Base-by-base conservation (phyloP, 2,113 vertebrate genomes). In the Cardinalis cardinalis region DNA sequence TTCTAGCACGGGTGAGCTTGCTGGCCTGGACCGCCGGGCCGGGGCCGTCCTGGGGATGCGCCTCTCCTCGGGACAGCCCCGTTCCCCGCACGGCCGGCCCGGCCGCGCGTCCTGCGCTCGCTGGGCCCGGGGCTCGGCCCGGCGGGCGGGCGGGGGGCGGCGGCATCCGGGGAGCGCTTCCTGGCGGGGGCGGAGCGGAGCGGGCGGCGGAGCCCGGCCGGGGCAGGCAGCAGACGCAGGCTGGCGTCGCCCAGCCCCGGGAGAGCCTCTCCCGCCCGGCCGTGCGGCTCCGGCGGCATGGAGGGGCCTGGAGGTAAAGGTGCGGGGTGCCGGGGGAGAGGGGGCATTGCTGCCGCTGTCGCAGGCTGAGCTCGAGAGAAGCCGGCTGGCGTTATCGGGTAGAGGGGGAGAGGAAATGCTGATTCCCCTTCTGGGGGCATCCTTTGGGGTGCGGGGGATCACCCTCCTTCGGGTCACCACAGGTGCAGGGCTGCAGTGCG, bases 91-190 rank as follows among this genome's bases (percentile, higher is more conserved):
- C 13, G 3, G 65, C 36, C 7, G 24, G 34, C 29, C 46, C 25
- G 24, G 59, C 2, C 29, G 60, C 46, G 36, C n/a, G 1, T 3
- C 23, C 44, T 7, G 19, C 18, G 32, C 4, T 19, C 6, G 46
- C 26, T 6, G 5, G n/a, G 56, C 15, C 14, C n/a, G n/a, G 23
- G n/a, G n/a, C n/a, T 58, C 14, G 14, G 55, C n/a, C 55, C 19
- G 31, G 31, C 32, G 32, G 53, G 52, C 52, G 34, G 66, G 19
- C 41, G 84, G 70, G 24, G 46, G 68, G 72, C 73, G 73, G 55
- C 40, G 55, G 73, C 84, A 86, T 69, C 84, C 84, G 65, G 84
- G 84, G 41, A 63, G 84, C 59, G 87, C 90, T 95, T 92, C 93
- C 92, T 70, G 94, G 68, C 72, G 64, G 51, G 51, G 72, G 69